Evolutionary conservation across 2,113 vertebrate genomes (phyloP).

Genomic region (Odontophorus gujanensis): DNA sequence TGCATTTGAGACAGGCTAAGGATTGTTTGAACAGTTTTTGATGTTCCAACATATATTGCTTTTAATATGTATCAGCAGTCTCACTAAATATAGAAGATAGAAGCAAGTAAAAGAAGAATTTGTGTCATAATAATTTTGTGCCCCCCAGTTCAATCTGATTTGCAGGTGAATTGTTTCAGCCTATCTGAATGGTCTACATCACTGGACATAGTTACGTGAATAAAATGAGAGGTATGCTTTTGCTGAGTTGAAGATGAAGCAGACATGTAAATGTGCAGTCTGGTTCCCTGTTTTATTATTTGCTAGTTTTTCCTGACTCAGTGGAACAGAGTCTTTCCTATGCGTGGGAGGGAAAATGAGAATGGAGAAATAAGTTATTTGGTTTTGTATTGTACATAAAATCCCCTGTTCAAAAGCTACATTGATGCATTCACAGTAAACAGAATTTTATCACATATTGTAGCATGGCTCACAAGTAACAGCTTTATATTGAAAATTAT

Average conservation of each 20-base stretch:
- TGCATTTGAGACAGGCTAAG: neutral
- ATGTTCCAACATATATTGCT: conserved; percentile 7
- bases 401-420: neutral
- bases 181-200: neutral
- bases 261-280: neutral
- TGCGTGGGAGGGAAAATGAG: neutral
- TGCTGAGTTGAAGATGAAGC: neutral
- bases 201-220: conserved; percentile 33
- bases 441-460: neutral
- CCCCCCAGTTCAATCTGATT: neutral
- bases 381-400: neutral
- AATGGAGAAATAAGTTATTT: neutral
- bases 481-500: neutral
- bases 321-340: neutral
- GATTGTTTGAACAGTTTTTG: neutral
- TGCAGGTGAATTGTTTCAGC: neutral
- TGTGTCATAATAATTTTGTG: neutral
- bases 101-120: neutral
- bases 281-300: neutral
- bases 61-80: conserved; percentile 16
- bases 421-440: neutral
- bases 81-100: neutral
- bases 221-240: neutral
- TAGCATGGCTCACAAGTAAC: neutral
- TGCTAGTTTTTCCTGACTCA: neutral